Evolutionary conservation across 2,797 vertebrate genomes (phyloP), one percentile per base, ranked within the genome.

Genomic region (Platyrinchus mystaceus): DNA sequence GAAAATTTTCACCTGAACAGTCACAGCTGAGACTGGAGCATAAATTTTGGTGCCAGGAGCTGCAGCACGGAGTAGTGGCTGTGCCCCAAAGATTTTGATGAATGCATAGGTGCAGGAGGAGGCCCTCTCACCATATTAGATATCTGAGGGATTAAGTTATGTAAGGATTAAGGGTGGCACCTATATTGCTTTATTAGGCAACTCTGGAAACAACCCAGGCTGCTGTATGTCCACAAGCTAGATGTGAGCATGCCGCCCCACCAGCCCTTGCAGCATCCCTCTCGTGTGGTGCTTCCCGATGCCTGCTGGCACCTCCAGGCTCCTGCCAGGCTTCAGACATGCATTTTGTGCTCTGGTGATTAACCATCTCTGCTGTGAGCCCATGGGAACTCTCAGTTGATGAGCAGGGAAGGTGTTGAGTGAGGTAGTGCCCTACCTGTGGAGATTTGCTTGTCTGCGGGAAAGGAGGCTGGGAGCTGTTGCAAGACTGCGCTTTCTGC

Each of bases 211-310:
- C 8, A 50, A 26, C 19, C 19, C 36, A 28, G 64, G 18, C 30
- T 69, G 23, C 26, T 28, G 36, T 52, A n/a, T 24, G 39, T 23
- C 82, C 44, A n/a, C 14, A 44, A 2, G 0, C 18, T 37, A 78
- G 39, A 58, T 27, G 5, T 2, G 6, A 66, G 74, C 0, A 0
- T 70, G 44, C 60, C 22, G 14, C 52, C n/a, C 30, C 39, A 34
- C 39, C 46, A 44, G 37, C n/a, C 36, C 49, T 68, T 8, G 9
- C 49, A 67, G 59, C 0, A 0, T 1, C 1, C 47, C 32, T 39
- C 23, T 83, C 0, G 0, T 22, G 44, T 34, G 41, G 47, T 2
- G 4, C 39, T 75, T 59, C 9, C 64, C 58, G 70, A 10, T 41
- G 68, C 28, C 44, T 0, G 0, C 41, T 78, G 79, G 34, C 56